phyloP scores from a whole-genome alignment of 1,140 invertebrate genomes.

The Steinernema khuongi region DNA sequence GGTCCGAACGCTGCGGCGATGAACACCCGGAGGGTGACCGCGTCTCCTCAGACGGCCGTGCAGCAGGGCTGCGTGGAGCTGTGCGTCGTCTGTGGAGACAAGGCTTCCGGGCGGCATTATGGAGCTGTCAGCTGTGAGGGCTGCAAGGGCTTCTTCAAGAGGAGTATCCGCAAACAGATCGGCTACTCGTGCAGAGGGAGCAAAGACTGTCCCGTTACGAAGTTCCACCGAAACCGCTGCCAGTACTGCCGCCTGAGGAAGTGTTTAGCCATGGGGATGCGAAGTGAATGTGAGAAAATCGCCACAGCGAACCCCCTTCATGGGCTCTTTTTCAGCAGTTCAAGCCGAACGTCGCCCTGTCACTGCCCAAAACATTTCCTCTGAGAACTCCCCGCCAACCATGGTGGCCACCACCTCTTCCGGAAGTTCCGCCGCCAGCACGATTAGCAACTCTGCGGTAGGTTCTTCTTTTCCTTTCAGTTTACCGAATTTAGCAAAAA shows the following conservation, averaged over 20 bases:
- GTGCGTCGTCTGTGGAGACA: slow-evolving; percentile 62
- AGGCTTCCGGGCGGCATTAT: slow-evolving; percentile 62
- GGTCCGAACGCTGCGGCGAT: slow-evolving; percentile 17
- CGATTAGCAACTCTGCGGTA: slow-evolving; percentile 20
- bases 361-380: slow-evolving; percentile 51
- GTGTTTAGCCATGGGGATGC: slow-evolving; percentile 90
- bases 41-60: not conserved
- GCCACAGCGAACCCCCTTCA: slow-evolving; percentile 1
- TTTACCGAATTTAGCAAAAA: not conserved
- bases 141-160: slow-evolving; percentile 67
- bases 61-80: slow-evolving; percentile 26
- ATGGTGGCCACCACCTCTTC: slow-evolving; percentile 27
- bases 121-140: slow-evolving; percentile 65
- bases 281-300: slow-evolving; percentile 84
- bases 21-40: slow-evolving; percentile 19
- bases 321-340: slow-evolving; percentile 61
- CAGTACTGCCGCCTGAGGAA: slow-evolving; percentile 96
- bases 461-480: not conserved
- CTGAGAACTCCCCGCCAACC: slow-evolving; percentile 30
- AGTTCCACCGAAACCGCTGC: slow-evolving; percentile 86
- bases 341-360: slow-evolving; percentile 64
- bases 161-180: slow-evolving; percentile 60
- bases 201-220: slow-evolving; percentile 92
- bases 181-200: slow-evolving; percentile 88
- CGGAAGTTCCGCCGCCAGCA: not conserved